Conservation (phyloP, 1,140 invertebrate genomes). For the Caenorhabditis latens region DNA sequence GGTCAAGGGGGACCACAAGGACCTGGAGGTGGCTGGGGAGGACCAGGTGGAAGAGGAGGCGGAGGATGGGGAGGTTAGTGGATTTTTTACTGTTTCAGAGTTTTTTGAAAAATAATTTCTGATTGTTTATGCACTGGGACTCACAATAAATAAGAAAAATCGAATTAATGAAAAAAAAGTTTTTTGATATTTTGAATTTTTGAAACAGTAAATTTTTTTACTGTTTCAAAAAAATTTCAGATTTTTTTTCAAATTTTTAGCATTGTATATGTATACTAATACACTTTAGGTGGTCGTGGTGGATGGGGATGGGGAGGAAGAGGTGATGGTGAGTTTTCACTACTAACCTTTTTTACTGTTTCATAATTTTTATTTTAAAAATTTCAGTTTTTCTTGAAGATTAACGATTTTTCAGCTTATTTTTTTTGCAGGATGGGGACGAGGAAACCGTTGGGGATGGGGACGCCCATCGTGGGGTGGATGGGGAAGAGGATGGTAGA, state of each 20-base stretch:
- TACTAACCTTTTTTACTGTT: neutral
- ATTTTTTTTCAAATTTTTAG: neutral
- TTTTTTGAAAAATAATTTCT: too few relatives aligned
- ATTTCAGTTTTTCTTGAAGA: neutral
- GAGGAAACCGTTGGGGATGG: slow-evolving; percentile 15
- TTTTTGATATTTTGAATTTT: neutral
- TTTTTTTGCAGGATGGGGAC: neutral
- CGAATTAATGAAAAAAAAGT: neutral
- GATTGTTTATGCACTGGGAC: too few relatives aligned
- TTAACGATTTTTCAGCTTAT: neutral
- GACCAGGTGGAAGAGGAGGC: neutral
- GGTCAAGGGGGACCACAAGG: neutral
- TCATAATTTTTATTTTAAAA: neutral
- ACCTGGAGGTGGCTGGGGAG: neutral
- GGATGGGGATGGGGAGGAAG: slow-evolving; percentile 3
- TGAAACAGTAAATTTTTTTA: neutral
- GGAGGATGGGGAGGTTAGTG: slow-evolving; percentile 25
- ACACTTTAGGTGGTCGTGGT: neutral
- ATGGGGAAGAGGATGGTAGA: slow-evolving; percentile 28
- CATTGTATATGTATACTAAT: neutral
- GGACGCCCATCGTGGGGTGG: slow-evolving; percentile 24
- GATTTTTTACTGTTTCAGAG: neutral
- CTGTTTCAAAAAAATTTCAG: too few relatives aligned
- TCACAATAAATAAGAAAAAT: too few relatives aligned
- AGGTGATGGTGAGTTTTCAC: slow-evolving; percentile 8